A percentile compares a stretch with the other conserved stretches of the same genome.
These are phyloP conservation scores for Steromphala cineraria DNA, from an alignment of 2,888 invertebrate species.

Conservation along the genomic window DNA sequence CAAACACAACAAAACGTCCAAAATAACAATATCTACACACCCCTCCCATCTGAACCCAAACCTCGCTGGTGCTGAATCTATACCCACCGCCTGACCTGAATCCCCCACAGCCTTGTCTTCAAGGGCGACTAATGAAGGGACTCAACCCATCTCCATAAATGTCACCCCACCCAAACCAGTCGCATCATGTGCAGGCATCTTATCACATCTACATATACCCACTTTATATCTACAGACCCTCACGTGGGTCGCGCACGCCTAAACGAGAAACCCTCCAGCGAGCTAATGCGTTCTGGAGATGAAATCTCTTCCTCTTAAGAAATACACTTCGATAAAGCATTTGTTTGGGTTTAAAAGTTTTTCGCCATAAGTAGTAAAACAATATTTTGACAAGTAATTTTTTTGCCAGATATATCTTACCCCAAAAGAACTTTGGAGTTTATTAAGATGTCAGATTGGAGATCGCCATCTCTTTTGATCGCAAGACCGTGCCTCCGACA, in stretches of 20 bases:
- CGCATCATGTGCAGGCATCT: neutral
- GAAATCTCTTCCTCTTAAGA: neutral
- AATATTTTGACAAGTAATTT: slow-evolving; percentile 14
- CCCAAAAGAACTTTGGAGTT: neutral
- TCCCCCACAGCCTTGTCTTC: too few relatives aligned
- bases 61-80: too few relatives aligned
- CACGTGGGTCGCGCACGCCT: neutral
- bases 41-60: too few relatives aligned
- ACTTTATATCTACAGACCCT: neutral
- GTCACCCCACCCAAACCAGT: neutral
- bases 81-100: too few relatives aligned
- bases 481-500: neutral
- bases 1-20: too few relatives aligned
- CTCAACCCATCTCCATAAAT: neutral
- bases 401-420: neutral
- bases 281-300: neutral
- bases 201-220: neutral
- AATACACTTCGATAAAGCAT: neutral
- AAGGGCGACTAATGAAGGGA: too few relatives aligned
- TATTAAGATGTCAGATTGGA: neutral
- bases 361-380: neutral
- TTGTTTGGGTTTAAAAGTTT: slow-evolving; percentile 6
- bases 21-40: too few relatives aligned
- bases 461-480: slow-evolving; percentile 4
- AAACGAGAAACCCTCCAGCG: neutral